These are phyloP conservation scores for Oscheius sp. DNA, from an alignment of 2,888 invertebrate genomes.

Conservation along the genomic window DNA sequence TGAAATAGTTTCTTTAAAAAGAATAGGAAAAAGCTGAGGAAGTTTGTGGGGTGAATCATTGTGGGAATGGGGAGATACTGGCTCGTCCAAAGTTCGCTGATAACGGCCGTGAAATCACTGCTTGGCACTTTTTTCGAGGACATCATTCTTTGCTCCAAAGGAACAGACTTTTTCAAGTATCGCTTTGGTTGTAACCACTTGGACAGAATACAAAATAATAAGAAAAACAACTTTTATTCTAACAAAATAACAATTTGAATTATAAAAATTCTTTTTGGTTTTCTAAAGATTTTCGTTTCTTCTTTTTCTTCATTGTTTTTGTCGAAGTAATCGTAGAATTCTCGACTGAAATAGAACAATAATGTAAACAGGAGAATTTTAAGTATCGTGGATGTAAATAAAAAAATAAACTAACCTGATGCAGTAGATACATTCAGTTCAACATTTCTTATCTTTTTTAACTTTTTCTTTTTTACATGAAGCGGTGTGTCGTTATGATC, in stretches of 20 bases:
- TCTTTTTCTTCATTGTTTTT: neutral
- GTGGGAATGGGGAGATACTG: neutral
- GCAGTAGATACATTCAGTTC: neutral
- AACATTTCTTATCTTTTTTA: constrained; percentile 11
- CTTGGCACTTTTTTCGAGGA: neutral
- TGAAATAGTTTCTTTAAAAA: too few relatives aligned
- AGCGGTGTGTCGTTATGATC: neutral
- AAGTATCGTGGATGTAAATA: neutral
- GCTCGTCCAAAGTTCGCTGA: neutral
- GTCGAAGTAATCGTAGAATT: neutral
- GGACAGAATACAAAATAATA: too few relatives aligned
- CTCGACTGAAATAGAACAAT: constrained; percentile 8
- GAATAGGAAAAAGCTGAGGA: too few relatives aligned
- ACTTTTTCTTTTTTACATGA: constrained; percentile 1
- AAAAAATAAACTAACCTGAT: too few relatives aligned
- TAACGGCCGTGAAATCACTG: neutral
- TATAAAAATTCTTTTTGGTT: neutral
- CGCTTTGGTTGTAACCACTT: too few relatives aligned
- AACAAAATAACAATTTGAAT: constrained; percentile 2
- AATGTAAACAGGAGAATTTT: neutral
- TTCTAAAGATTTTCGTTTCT: constrained; percentile 7
- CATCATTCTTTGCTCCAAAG: neutral
- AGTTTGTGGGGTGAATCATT: constrained; percentile 11
- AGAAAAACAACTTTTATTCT: neutral
- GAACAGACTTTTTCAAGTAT: too few relatives aligned